Percentiles rank a stretch among this genome's conserved stretches.
phyloP scores from a whole-genome alignment of 2,888 invertebrate species.

The Serrognathus titanus region DNA sequence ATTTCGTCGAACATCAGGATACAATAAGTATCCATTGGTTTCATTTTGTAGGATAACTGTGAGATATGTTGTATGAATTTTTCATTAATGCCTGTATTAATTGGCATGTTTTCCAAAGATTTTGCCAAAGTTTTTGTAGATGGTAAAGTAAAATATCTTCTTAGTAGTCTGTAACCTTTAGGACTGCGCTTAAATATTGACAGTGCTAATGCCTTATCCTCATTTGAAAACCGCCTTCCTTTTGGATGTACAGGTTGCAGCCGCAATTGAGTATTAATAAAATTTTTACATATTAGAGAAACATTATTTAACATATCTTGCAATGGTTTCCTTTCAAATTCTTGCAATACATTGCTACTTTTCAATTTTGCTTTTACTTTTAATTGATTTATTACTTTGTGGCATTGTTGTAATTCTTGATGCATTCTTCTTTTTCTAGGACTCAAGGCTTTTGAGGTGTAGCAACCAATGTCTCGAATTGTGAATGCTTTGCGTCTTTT shows the following conservation, averaged over 20 bases:
- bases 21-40: slow-evolving; percentile 16
- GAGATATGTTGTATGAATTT: slow-evolving; percentile 1
- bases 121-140: not conserved
- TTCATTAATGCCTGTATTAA: slow-evolving; percentile 6
- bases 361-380: too few relatives aligned
- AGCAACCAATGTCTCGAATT: too few relatives aligned
- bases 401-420: too few relatives aligned
- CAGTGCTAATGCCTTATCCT: slow-evolving; percentile 9
- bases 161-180: slow-evolving; percentile 2
- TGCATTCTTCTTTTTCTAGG: too few relatives aligned
- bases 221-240: slow-evolving; percentile 4
- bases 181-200: slow-evolving; percentile 1
- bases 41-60: not conserved
- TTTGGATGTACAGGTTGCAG: slow-evolving; percentile 2
- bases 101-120: not conserved
- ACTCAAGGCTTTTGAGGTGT: too few relatives aligned
- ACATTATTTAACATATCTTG: too few relatives aligned
- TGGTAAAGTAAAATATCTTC: slow-evolving; percentile 7
- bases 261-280: not conserved
- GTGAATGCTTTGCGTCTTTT: too few relatives aligned
- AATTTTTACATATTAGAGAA: not conserved
- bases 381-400: too few relatives aligned
- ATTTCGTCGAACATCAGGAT: slow-evolving; percentile 29
- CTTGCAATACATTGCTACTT: too few relatives aligned
- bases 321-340: too few relatives aligned